Conservation (phyloP, 1,140 invertebrate species). For the Rhizoglyphus robini region DNA sequence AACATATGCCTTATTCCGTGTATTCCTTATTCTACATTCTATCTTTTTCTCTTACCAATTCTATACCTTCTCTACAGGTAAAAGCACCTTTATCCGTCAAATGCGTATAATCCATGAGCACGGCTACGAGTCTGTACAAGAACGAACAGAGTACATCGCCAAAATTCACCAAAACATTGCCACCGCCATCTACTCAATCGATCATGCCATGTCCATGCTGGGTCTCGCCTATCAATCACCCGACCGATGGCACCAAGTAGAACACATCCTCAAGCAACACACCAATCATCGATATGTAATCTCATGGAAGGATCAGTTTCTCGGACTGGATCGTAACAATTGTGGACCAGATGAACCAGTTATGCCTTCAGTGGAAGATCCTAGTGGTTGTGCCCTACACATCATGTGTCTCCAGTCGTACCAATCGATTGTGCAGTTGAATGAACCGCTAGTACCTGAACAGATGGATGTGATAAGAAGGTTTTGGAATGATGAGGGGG, state of each 20-base stretch:
- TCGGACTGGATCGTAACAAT: background rate
- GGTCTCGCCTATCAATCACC: conserved; percentile 39
- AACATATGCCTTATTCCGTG: too few species aligned
- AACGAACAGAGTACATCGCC: conserved; percentile 77
- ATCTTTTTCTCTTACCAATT: too few species aligned
- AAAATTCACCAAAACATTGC: conserved; percentile 51
- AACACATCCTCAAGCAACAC: conserved; percentile 35
- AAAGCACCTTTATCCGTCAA: conserved; percentile 49
- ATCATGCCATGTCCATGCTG: conserved; percentile 45
- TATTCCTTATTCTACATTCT: too few species aligned
- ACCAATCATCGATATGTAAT: background rate
- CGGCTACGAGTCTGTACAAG: conserved; percentile 68
- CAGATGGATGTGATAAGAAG: conserved; percentile 40
- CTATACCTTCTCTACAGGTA: too few species aligned
- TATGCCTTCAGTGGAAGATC: background rate
- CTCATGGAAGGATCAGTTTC: conserved; percentile 30
- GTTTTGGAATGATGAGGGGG: conserved; percentile 41
- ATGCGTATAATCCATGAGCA: conserved; percentile 68
- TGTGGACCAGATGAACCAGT: background rate
- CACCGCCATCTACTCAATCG: conserved; percentile 57
- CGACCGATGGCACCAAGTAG: conserved; percentile 40
- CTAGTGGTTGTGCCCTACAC: conserved; percentile 46
- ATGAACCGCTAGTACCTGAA: conserved; percentile 39
- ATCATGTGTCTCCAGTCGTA: conserved; percentile 95
- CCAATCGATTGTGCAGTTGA: conserved; percentile 62